These are phyloP conservation scores for Proales similis DNA, from an alignment of 1,140 invertebrate species.

Conservation along the genomic window DNA sequence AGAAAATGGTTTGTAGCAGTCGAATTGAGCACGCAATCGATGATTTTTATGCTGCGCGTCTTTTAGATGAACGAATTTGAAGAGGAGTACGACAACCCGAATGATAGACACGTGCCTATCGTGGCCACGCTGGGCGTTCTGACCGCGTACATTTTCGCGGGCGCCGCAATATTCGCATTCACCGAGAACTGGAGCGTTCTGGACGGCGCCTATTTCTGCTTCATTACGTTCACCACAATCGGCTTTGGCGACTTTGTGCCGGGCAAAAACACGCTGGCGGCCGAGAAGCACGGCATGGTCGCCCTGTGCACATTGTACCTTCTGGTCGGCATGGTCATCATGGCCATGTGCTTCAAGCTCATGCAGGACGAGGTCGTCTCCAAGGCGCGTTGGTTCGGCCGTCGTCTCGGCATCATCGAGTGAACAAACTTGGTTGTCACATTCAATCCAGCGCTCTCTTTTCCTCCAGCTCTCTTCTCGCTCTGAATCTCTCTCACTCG, in stretches of 20 bases:
- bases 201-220: constrained; percentile 45
- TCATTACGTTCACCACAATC: constrained; percentile 61
- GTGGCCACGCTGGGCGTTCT: constrained; percentile 67
- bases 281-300: constrained; percentile 20
- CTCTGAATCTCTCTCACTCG: too few species aligned
- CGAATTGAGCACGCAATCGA: background rate
- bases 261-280: constrained; percentile 50
- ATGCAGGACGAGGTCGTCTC: constrained; percentile 38
- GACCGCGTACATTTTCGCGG: constrained; percentile 38
- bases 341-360: constrained; percentile 39
- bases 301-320: constrained; percentile 34
- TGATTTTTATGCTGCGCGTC: background rate
- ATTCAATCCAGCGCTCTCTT: background rate
- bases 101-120: constrained; percentile 59
- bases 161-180: constrained; percentile 40
- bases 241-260: constrained; percentile 44
- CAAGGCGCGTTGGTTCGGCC: constrained; percentile 32
- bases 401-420: constrained; percentile 36
- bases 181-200: constrained; percentile 39
- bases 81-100: constrained; percentile 36
- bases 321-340: constrained; percentile 39
- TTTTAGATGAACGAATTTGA: constrained; percentile 34
- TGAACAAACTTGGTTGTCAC: constrained; percentile 38
- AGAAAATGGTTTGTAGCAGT: constrained; percentile 27
- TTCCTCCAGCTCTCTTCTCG: too few species aligned